phyloP scores from a whole-genome alignment of 2,888 invertebrate genomes.

The Agriopis leucophaearia region DNA sequence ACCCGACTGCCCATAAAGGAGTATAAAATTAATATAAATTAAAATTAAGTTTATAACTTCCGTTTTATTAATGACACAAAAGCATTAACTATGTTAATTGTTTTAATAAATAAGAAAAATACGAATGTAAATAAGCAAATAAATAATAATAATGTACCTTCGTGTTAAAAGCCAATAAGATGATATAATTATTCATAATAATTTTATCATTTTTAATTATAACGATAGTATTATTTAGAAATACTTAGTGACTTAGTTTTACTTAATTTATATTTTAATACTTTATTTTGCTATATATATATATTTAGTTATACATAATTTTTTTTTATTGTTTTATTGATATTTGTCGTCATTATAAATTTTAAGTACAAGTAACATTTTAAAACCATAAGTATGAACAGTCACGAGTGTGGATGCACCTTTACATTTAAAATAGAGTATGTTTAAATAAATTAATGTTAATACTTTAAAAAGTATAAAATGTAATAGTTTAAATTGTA shows the following conservation, averaged over 20 bases:
- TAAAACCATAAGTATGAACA: neutral
- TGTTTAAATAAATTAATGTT: slow-evolving; percentile 53
- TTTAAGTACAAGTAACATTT: neutral
- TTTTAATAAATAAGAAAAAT: slow-evolving; percentile 25
- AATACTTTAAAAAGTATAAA: slow-evolving; percentile 67
- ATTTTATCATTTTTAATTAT: neutral
- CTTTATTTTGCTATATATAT: no score
- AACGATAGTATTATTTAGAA: no score
- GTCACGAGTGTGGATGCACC: slow-evolving; percentile 41
- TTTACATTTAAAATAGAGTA: slow-evolving; percentile 31
- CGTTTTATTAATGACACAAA: neutral
- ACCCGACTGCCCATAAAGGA: no score
- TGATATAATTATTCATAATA: neutral
- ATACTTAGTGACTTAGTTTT: no score
- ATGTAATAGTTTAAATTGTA: slow-evolving; percentile 36
- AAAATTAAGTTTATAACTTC: neutral
- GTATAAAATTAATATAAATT: no score
- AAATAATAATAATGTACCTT: slow-evolving; percentile 11
- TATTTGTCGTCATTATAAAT: neutral
- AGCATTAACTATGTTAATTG: neutral
- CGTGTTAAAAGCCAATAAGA: neutral
- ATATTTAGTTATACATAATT: no score
- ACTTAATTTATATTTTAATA: no score
- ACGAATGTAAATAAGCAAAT: slow-evolving; percentile 43
- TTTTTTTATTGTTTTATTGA: neutral